A percentile compares a stretch with the other conserved stretches of the same genome.
phyloP scores from a whole-genome alignment of 1,140 invertebrate species.

The Sinonovacula constricta region DNA sequence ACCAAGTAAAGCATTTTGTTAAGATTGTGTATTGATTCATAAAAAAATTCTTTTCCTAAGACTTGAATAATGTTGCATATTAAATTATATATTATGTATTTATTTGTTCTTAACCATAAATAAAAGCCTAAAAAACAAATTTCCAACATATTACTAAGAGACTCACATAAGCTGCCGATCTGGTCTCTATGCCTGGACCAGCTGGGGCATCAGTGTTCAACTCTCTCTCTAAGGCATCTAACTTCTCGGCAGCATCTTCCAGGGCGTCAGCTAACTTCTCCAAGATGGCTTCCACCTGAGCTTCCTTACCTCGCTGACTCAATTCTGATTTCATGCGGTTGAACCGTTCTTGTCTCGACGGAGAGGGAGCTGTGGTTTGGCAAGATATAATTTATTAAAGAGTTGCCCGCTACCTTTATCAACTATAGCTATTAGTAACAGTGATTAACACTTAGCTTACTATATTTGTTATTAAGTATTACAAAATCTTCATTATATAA shows the following conservation, averaged over 20 bases:
- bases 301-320: slow-evolving; percentile 49
- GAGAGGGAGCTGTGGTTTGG: slow-evolving; percentile 20
- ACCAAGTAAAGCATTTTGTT: too few species aligned
- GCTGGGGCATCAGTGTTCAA: slow-evolving; percentile 52
- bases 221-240: slow-evolving; percentile 61
- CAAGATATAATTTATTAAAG: background rate
- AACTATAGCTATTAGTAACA: background rate
- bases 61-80: too few species aligned
- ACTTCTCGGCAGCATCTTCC: slow-evolving; percentile 62
- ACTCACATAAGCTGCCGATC: slow-evolving; percentile 59
- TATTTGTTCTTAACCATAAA: background rate
- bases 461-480: too few species aligned
- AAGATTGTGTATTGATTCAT: too few species aligned
- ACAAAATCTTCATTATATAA: too few species aligned
- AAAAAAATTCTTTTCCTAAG: too few species aligned
- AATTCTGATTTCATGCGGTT: slow-evolving; percentile 55
- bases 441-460: background rate
- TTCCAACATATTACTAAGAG: too few species aligned
- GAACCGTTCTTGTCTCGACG: slow-evolving; percentile 55
- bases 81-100: too few species aligned
- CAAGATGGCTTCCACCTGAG: slow-evolving; percentile 62
- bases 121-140: background rate
- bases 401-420: background rate
- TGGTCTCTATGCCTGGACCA: slow-evolving; percentile 45
- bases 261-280: slow-evolving; percentile 71